Base-by-base conservation (phyloP, 92 coral and sea anemone genomes). In the Micromussa lordhowensis region DNA sequence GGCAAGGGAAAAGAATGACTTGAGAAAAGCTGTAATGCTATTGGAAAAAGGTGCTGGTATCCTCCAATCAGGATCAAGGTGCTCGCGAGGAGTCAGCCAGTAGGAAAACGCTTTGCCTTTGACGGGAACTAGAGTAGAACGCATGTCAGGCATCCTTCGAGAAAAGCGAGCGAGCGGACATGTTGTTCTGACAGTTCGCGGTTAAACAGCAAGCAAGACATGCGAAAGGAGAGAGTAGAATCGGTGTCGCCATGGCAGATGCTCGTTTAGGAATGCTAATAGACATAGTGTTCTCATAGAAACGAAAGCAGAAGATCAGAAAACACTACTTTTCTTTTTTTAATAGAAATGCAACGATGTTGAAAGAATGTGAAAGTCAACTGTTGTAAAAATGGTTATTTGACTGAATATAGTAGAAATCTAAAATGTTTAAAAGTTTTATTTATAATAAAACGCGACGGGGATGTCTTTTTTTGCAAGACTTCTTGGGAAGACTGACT, bases 1-100 rank as follows among this genome's bases (percentile, higher is more conserved):
- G 89, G 91, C 19, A 69, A 91, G 70, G 95, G 88, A 68, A 86
- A 86, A 40, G 63, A 32, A 13, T 84, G 55, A 84, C 7, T 17
- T 3, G 26, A 5, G 54, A 14, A 15, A 35, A 44, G 77, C 49
- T 69, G 63, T 3, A 49, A 49, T 24, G 22, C 68, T 48, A 44
- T 31, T 68, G 68, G 78, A 30, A 15, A n/a, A 18, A n/a, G 30
- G 7, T 29, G 15, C 38, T 4, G 53, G 44, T 11, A 12, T 49
- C 51, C 22, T 54, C 48, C 68, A 82, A 29, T 48, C 68, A 82
- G 24, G 68, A 40, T 68, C 10, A 82, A 40, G 57, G 26, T 14
- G 18, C 57, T 28, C 12, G 24, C 15, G 19, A 26, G 32, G 69
- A 64, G 30, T 64, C 69, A 66, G 32, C 34, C 71, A 66, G 26